Percentiles rank a stretch among this genome's conserved stretches.
phyloP scores from a whole-genome alignment of 2,113 vertebrate species.

The Rhegmatorhina hoffmannsi region DNA sequence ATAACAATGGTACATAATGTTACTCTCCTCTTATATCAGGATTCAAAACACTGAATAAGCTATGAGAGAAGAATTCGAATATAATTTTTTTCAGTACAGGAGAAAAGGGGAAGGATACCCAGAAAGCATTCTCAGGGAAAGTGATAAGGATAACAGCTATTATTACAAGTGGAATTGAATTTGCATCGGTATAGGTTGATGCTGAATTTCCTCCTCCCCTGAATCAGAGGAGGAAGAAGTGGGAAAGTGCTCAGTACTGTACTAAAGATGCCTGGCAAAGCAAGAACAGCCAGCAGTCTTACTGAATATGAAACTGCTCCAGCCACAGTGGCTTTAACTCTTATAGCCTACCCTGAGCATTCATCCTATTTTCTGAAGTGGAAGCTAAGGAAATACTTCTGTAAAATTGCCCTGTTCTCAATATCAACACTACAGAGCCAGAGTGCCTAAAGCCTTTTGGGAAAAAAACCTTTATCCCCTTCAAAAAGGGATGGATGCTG shows the following conservation, averaged over 20 bases:
- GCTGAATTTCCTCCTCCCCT: neutral
- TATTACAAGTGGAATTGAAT: conserved; percentile 6
- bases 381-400: neutral
- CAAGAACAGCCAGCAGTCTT: neutral
- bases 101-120: neutral
- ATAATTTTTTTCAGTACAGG: neutral
- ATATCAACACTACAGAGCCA: neutral
- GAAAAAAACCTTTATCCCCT: no score
- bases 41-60: conserved; percentile 16
- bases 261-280: neutral
- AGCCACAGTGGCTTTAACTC: neutral
- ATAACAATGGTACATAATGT: neutral
- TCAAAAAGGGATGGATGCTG: neutral
- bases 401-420: neutral
- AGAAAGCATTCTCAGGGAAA: neutral
- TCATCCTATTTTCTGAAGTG: neutral
- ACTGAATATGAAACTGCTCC: neutral
- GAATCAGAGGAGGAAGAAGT: neutral
- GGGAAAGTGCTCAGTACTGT: neutral
- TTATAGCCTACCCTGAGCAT: neutral
- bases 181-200: neutral
- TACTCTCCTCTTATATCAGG: neutral
- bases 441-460: neutral
- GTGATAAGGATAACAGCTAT: neutral
- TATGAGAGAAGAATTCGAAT: neutral